Evolutionary conservation across 2,888 invertebrate genomes (phyloP), one percentile per base, ranked within the genome.

Genomic region (Drosophila formosana): DNA sequence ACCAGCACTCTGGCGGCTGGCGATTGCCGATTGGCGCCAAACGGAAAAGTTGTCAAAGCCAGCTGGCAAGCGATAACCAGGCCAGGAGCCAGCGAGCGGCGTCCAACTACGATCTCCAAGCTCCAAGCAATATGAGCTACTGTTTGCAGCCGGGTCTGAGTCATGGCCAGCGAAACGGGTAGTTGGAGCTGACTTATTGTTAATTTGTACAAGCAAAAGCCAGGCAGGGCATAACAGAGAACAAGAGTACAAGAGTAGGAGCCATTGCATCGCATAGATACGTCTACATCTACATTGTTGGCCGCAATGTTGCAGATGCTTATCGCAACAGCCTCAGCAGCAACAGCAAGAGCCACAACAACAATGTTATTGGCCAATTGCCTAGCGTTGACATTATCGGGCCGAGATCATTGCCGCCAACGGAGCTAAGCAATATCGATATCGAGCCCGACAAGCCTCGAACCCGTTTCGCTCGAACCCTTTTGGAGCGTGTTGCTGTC

Each of bases 301-400:
- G 56, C 69, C 72, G 74, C 88, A 83, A 90, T 87, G 87, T 79
- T 85, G 72, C 74, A 57, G 80, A 85, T 85, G 80, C 67, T 84
- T 77, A 85, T 84, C 89, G 69, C 70, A 52, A 65, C 71, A 66
- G 34, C 66, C 66, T 58, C 71, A 75, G 34, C 65, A 60, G 28
- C 57, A 63, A 4, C 74, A 65, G 18, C 66, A 57, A 6, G 6
- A 28, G 28, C 61, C 69, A 23, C 72, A 78, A 67, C 82, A 88
- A 81, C 88, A 88, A 86, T 83, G 87, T 89, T 85, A 89, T 85
- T 89, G 88, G 89, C 87, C 89, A 89, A 89, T 90, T 90, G 88
- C 89, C 82, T 78, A 90, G 84, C 90, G 88, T 89, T 90, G 90
- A 90, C 88, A 83, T 88, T 88, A 88, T 88, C 88, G 74, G 70